Evolutionary conservation across 92 coral and sea anemone species (phyloP).

Genomic region (Paramuricea clavata): DNA sequence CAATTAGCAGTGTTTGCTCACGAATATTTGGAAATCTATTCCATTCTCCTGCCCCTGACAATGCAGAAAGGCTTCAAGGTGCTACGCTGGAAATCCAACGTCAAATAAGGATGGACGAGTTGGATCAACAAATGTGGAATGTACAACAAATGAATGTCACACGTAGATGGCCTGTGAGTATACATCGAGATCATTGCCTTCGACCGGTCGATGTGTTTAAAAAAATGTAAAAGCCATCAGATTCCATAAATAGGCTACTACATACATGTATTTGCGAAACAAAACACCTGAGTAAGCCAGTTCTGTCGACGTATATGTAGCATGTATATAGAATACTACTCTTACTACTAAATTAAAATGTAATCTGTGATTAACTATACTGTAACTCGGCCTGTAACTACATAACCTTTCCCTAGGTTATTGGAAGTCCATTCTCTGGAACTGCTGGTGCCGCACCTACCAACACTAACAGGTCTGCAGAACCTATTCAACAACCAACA

Average conservation of each 20-base stretch:
- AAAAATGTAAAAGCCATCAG: no score
- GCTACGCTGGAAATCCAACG: slow-evolving; percentile 94
- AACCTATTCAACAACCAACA: slow-evolving; percentile 84
- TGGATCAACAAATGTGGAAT: slow-evolving; percentile 89
- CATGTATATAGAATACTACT: no score
- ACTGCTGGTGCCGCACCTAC: slow-evolving; percentile 21
- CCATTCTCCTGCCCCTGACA: slow-evolving; percentile 44
- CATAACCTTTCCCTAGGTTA: slow-evolving; percentile 62
- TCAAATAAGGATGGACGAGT: slow-evolving; percentile 88
- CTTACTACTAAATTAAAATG: no score
- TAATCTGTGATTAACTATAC: no score
- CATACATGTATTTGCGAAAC: no score
- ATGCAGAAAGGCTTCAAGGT: slow-evolving; percentile 77
- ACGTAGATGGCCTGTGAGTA: slow-evolving; percentile 25
- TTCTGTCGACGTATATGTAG: no score
- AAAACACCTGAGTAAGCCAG: no score
- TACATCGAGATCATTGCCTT: no score
- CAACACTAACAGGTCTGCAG: slow-evolving; percentile 61
- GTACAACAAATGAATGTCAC: slow-evolving; percentile 16
- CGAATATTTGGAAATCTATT: slow-evolving; percentile 75
- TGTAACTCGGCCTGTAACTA: no score
- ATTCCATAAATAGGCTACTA: no score
- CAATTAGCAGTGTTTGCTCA: slow-evolving; percentile 59
- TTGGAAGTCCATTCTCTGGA: slow-evolving; percentile 58
- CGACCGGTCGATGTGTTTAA: no score